phyloP scores from a whole-genome alignment of 2,797 vertebrate genomes.

The Limnodromus scolopaceus region DNA sequence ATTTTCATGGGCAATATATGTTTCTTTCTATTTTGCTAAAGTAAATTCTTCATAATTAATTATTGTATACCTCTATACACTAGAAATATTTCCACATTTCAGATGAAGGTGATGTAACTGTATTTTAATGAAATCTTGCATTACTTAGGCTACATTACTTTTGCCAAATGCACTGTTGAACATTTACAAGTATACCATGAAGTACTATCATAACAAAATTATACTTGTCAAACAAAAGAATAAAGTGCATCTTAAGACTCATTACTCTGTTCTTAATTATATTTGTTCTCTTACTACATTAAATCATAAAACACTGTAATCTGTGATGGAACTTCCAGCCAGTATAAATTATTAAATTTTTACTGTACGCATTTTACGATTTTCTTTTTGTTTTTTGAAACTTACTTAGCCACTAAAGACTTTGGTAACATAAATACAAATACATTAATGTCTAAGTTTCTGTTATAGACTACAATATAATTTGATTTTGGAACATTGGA shows the following conservation, averaged over 20 bases:
- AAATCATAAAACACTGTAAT: not conserved
- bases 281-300: not conserved
- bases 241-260: not conserved
- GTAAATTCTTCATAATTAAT: not conserved
- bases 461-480: not conserved
- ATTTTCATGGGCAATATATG: not conserved
- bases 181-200: not conserved
- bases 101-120: not conserved
- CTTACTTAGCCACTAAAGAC: not conserved
- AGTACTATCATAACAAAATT: slow-evolving; percentile 17
- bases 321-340: not conserved
- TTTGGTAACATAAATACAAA: not conserved
- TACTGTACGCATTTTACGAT: not conserved
- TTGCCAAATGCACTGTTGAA: not conserved
- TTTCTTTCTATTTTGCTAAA: not conserved
- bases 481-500: not conserved
- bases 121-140: not conserved
- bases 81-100: not conserved
- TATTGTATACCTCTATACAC: not conserved
- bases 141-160: not conserved
- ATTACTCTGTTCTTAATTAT: not conserved
- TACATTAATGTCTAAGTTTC: not conserved
- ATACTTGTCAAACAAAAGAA: not conserved
- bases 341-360: not conserved
- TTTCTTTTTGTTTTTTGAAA: not conserved